Base-by-base conservation (phyloP, 2,888 invertebrate genomes). In the Acrocera orbiculus region DNA sequence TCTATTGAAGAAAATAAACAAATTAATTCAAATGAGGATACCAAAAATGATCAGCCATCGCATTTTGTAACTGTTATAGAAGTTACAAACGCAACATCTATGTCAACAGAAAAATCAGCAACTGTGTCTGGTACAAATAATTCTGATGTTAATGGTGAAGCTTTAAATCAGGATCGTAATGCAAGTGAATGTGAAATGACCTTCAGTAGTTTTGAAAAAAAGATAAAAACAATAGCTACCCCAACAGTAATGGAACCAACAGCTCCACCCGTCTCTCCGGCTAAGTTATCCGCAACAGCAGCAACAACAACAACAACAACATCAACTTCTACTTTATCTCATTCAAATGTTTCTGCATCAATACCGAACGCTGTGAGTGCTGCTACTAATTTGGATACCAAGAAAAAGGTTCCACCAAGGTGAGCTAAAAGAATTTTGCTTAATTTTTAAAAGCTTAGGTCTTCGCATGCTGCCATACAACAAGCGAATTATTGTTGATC, bases 21-120 rank as follows among this genome's bases (percentile, higher is more conserved):
- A 30, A 25, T 30, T 36, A 17, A 36, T 31, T 35, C 20, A n/a
- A 27, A 24, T n/a, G 28, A 30, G 3, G 11, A 23, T 4, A 16
- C 16, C 10, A 28, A 36, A 31, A 31, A 19, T 35, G 29, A 16
- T 36, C 30, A 45, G 30, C 48, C 56, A 32, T 59, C 61, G 40
- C 60, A 82, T 60, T 86, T 85, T 62, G 75, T 86, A 44, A 86
- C 85, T 40, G 85, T 86, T 44, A 86, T 86, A 48, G 81, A 83
- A 70, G 83, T 86, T 24, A 63, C 73, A 49, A 75, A 75, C 52
- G 62, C 22, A 16, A 30, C 31, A 32, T 13, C 30, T 22, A 8
- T 9, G 9, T 58, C 57, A 39, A 23, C 36, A 14, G 25, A 29
- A 35, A 16, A 32, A 30, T 7, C 17, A 25, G 7, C 23, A 16